Evolutionary conservation across 2,113 vertebrate species (phyloP), one percentile per base, ranked within the genome.

Genomic region (Mobula hypostoma): DNA sequence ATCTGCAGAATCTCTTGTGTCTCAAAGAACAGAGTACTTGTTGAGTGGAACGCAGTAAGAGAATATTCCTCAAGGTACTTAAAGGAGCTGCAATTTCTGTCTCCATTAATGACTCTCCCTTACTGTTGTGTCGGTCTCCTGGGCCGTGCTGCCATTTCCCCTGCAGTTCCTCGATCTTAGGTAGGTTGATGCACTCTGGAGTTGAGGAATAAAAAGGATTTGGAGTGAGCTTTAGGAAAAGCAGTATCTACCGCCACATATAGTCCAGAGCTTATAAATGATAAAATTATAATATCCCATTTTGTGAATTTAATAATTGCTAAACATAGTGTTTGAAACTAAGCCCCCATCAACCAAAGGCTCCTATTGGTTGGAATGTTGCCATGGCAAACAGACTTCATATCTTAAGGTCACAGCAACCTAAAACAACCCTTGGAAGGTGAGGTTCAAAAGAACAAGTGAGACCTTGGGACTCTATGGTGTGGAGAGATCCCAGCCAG

Each of bases 131-230:
- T 15, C 40, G 90, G 36, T 21, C 90, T 92, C 68, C 66, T 92
- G 90, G 70, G n/a, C 90, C 72, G 66, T 19, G 88, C 88, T 72
- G 90, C 90, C 90, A 92, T 48, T 92, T 92, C 40, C 9, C 90
- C 66, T 40, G 90, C 9, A 40, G 90, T 72, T 92, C 90, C 68
- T 48, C 90, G 19, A 32, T 72, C 40, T n/a, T 19, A 40, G 90
- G 90, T 36, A 92, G 66, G 66, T 40, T 72, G 36, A 92, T 5
- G 32, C 90, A 92, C 90, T 72, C 90, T 92, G 90, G 82, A 88
- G 27, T 24, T 72, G 12, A 24, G 90, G 90, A 92, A 72, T 5
- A 48, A 21, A 70, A 40, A 48, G 70, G 32, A 92, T 92, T 70
- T 36, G 21, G 14, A 24, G n/a, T 72, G 2, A 92, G n/a, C 40